Evolutionary conservation across 2,797 vertebrate species (phyloP).

Genomic region (Helarctos malayanus): DNA sequence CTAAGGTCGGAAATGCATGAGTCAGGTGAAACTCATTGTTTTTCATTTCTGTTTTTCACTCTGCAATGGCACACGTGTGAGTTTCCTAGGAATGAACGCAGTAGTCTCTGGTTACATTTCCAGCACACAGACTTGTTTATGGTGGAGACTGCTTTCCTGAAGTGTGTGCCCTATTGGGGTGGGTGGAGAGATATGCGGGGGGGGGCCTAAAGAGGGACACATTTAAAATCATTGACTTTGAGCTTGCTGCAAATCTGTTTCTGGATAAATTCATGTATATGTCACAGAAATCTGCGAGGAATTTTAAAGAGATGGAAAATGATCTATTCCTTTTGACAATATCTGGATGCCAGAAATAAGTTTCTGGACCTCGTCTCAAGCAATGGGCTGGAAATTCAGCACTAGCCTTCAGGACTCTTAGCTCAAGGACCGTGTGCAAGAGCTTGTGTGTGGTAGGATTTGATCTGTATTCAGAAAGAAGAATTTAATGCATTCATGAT

Average conservation of each 20-base stretch:
- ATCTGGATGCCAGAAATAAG: constrained; percentile 38
- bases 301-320: constrained; percentile 84
- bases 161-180: background rate
- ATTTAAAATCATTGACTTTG: constrained; percentile 81
- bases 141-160: background rate
- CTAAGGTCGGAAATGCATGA: background rate
- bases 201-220: constrained; percentile 68
- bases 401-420: background rate
- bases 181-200: constrained; percentile 6
- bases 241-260: constrained; percentile 83
- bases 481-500: constrained; percentile 55
- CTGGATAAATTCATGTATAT: constrained; percentile 82
- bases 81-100: background rate
- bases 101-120: background rate
- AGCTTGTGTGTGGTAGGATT: background rate
- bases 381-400: background rate
- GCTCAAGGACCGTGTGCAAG: background rate
- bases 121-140: background rate
- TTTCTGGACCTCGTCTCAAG: background rate
- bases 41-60: background rate
- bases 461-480: constrained; percentile 35
- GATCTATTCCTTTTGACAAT: constrained; percentile 32
- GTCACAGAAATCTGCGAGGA: constrained; percentile 85
- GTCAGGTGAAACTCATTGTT: background rate
- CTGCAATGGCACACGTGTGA: background rate